Percentiles rank a stretch among this genome's conserved stretches.
Conservation (phyloP, 2,888 invertebrate species). For the Ceriagrion tenellum region DNA sequence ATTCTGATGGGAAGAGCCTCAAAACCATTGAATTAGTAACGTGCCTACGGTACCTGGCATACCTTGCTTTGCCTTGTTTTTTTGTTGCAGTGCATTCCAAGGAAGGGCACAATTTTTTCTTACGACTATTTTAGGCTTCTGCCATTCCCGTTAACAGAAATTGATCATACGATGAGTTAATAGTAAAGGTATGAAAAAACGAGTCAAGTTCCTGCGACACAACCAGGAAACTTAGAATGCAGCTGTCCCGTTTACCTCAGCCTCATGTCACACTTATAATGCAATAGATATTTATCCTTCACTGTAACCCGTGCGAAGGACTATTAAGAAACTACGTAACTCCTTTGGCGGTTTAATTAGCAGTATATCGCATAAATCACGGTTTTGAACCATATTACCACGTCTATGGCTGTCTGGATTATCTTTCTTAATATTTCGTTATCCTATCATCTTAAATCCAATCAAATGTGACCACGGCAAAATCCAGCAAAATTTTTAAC, state of each 20-base stretch:
- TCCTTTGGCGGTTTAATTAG: not conserved
- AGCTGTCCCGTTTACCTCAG: slow-evolving; percentile 50
- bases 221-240: slow-evolving; percentile 2
- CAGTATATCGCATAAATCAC: too few species aligned
- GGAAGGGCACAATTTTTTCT: not conserved
- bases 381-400: too few species aligned
- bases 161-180: not conserved
- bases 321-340: not conserved
- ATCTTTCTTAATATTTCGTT: too few species aligned
- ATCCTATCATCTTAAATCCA: too few species aligned
- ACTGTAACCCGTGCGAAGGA: not conserved
- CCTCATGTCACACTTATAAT: not conserved
- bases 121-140: not conserved
- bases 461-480: too few species aligned
- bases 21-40: not conserved
- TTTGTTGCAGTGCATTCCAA: not conserved
- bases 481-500: too few species aligned
- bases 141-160: not conserved
- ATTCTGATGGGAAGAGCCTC: not conserved
- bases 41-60: not conserved
- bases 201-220: slow-evolving; percentile 35
- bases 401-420: too few species aligned
- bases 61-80: not conserved
- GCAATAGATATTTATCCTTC: slow-evolving; percentile 33
- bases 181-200: not conserved